Evolutionary conservation across 2,888 invertebrate genomes (phyloP).

Genomic region (Dorcus hopei): DNA sequence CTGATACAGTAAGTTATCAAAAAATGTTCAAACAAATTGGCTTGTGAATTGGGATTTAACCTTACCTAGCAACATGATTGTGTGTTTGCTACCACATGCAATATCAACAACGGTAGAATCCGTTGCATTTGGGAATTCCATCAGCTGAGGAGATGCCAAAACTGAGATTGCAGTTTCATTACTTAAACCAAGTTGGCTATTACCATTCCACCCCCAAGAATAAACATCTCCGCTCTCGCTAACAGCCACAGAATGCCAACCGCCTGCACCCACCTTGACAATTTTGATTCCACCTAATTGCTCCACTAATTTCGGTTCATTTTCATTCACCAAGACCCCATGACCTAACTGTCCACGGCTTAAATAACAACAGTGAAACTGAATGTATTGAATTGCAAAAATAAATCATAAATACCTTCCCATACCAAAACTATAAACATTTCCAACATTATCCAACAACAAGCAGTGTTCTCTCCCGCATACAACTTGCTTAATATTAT

Average conservation of each 20-base stretch:
- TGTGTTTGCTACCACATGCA: slow-evolving; percentile 75
- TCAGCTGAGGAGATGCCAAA: slow-evolving; percentile 52
- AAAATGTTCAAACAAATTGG: no score
- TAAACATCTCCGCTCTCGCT: slow-evolving; percentile 81
- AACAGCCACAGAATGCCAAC: slow-evolving; percentile 83
- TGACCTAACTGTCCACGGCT: slow-evolving; percentile 88
- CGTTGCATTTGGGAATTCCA: slow-evolving; percentile 47
- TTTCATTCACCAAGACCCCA: slow-evolving; percentile 63
- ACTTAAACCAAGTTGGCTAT: slow-evolving; percentile 76
- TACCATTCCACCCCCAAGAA: slow-evolving; percentile 89
- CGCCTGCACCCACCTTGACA: slow-evolving; percentile 69
- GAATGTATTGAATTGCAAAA: neutral
- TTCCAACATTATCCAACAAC: slow-evolving; percentile 65
- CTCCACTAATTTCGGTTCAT: slow-evolving; percentile 64
- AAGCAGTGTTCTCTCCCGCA: slow-evolving; percentile 83
- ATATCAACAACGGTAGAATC: slow-evolving; percentile 52
- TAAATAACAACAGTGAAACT: slow-evolving; percentile 32
- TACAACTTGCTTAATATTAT: slow-evolving; percentile 60
- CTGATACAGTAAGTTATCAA: no score
- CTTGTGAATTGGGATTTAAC: no score
- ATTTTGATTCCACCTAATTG: slow-evolving; percentile 75
- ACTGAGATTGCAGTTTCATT: slow-evolving; percentile 47
- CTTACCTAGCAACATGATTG: slow-evolving; percentile 60
- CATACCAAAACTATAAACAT: slow-evolving; percentile 78
- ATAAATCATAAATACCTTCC: slow-evolving; percentile 62